phyloP scores from a whole-genome alignment of 2,797 vertebrate species.

The Valencia hispanica region DNA sequence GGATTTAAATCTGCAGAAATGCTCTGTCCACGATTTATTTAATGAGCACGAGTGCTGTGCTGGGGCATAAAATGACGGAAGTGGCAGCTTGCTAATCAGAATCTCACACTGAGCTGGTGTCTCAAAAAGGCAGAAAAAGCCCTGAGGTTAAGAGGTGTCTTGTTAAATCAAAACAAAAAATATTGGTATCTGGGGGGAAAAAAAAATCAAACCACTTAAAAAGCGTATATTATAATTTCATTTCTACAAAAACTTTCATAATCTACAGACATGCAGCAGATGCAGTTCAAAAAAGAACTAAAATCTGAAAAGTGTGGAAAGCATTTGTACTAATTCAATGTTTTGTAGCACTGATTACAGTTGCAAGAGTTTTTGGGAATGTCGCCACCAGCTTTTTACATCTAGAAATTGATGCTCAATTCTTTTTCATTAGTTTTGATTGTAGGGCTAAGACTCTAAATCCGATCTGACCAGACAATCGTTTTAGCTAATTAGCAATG shows the following conservation, averaged over 20 bases:
- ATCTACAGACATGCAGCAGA: not conserved
- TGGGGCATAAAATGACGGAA: slow-evolving; percentile 1
- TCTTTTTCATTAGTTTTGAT: not conserved
- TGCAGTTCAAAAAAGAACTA: too few species aligned
- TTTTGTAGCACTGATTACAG: not conserved
- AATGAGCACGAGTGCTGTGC: not conserved
- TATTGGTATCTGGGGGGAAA: not conserved
- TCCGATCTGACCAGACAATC: not conserved
- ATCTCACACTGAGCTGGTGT: slow-evolving; percentile 9
- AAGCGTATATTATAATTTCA: not conserved
- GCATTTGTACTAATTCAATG: not conserved
- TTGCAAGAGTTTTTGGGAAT: not conserved
- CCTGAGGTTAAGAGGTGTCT: not conserved
- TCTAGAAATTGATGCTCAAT: not conserved
- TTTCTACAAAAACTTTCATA: not conserved
- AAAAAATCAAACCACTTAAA: not conserved
- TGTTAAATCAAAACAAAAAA: slow-evolving; percentile 1
- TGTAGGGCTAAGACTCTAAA: not conserved
- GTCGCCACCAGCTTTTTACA: not conserved
- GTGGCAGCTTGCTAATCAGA: slow-evolving; percentile 1
- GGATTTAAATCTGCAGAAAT: slow-evolving; percentile 6
- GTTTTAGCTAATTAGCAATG: not conserved
- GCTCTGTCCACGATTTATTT: slow-evolving; percentile 15
- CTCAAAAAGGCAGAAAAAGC: not conserved
- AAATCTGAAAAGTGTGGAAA: too few species aligned